Percentiles rank a stretch among this genome's conserved stretches.
Evolutionary conservation across 1,140 invertebrate genomes (phyloP).

Genomic region (Caenorhabditis remanei): DNA sequence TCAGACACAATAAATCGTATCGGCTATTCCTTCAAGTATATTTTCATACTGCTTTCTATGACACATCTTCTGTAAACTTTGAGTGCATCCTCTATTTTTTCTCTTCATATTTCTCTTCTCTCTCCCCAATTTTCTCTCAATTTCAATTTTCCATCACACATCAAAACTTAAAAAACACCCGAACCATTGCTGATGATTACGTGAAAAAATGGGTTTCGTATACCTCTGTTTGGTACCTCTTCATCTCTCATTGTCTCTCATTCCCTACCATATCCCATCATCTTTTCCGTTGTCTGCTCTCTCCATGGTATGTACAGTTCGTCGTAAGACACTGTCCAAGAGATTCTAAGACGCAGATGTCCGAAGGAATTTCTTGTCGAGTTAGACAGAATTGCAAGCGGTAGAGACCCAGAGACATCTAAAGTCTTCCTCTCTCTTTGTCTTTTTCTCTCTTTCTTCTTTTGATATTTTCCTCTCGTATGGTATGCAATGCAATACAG

Average conservation of each 20-base stretch:
- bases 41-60: too few species aligned
- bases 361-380: constrained; percentile 31
- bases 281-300: not conserved
- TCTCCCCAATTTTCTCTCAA: not conserved
- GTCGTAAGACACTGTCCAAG: constrained; percentile 26
- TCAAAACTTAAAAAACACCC: not conserved
- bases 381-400: not conserved
- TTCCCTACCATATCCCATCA: constrained; percentile 9
- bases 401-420: constrained; percentile 27
- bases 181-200: constrained; percentile 46
- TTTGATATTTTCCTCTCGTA: not conserved
- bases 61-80: too few species aligned
- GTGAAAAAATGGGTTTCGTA: constrained; percentile 24
- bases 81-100: too few species aligned
- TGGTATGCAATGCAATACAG: constrained; percentile 30
- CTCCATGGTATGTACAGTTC: constrained; percentile 49
- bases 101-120: too few species aligned
- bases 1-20: too few species aligned
- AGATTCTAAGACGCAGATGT: constrained; percentile 16
- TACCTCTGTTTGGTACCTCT: not conserved
- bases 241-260: not conserved
- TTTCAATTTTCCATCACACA: not conserved
- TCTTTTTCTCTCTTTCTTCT: constrained; percentile 13
- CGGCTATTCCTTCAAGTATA: too few species aligned
- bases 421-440: constrained; percentile 16